Percentiles rank a stretch among this genome's conserved stretches.
Conservation (phyloP, 1,140 invertebrate species). For the Drosophila quadrilineata region DNA sequence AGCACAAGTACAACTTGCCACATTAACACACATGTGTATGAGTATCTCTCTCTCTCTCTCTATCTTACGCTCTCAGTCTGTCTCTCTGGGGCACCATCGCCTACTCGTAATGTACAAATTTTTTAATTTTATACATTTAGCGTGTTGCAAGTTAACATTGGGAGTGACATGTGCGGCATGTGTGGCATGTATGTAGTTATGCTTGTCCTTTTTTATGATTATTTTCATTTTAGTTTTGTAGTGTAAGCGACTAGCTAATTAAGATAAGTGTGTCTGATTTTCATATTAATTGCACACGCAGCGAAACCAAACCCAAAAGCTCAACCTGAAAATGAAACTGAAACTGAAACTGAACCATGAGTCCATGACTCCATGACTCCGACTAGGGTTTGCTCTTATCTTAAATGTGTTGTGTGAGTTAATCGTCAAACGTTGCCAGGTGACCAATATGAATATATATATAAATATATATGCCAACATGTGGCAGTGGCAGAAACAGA, state of each 20-base stretch:
- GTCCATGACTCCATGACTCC: too few relatives aligned
- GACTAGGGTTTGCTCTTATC: slow-evolving; percentile 36
- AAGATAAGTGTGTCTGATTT: slow-evolving; percentile 80
- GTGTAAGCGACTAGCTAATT: slow-evolving; percentile 69
- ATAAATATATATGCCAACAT: too few relatives aligned
- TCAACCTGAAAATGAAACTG: too few relatives aligned
- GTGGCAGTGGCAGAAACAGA: too few relatives aligned
- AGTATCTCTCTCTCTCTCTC: too few relatives aligned
- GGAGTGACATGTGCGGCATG: background rate
- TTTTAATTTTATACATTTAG: slow-evolving; percentile 23
- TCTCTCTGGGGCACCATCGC: too few relatives aligned
- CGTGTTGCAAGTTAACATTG: background rate
- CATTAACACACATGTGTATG: slow-evolving; percentile 19
- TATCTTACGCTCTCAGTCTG: too few relatives aligned
- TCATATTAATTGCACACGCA: slow-evolving; percentile 76
- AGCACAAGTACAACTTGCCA: slow-evolving; percentile 32
- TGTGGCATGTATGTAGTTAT: slow-evolving; percentile 18
- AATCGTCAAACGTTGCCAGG: slow-evolving; percentile 62
- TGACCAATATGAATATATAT: slow-evolving; percentile 18
- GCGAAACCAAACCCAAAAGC: slow-evolving; percentile 42
- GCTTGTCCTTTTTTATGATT: slow-evolving; percentile 50
- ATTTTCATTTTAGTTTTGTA: too few relatives aligned
- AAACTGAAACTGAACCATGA: too few relatives aligned
- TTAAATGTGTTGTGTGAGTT: slow-evolving; percentile 63
- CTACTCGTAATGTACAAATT: too few relatives aligned